phyloP scores from a whole-genome alignment of 92 coral and sea anemone species.

The Pocillopora meandrina region DNA sequence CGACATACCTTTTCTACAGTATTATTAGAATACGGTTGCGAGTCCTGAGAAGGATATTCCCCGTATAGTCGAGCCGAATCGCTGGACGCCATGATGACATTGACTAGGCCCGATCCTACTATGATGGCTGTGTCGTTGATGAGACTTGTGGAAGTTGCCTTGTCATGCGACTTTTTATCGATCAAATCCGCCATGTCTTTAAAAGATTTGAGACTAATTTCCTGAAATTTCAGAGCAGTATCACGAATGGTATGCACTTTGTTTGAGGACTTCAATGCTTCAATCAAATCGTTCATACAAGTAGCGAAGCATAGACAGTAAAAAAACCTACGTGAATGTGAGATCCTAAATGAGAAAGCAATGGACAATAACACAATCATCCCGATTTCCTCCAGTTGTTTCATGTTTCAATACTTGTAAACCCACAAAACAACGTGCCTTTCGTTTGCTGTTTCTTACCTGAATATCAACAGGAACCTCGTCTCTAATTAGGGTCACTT shows the following conservation, averaged over 20 bases:
- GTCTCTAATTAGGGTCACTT: slow-evolving; percentile 16
- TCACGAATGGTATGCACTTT: not conserved
- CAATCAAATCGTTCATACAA: no score
- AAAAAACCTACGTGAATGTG: no score
- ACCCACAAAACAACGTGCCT: no score
- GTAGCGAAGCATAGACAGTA: no score
- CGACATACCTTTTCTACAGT: slow-evolving; percentile 33
- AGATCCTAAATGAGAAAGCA: no score
- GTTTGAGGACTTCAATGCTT: not conserved
- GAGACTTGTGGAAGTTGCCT: slow-evolving; percentile 9
- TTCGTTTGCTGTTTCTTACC: slow-evolving; percentile 3
- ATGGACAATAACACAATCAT: no score
- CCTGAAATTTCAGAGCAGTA: slow-evolving; percentile 18
- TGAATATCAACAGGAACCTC: slow-evolving; percentile 49
- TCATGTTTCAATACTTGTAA: no score
- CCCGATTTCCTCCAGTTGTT: no score
- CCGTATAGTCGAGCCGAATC: slow-evolving; percentile 57
- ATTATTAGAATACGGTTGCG: not conserved
- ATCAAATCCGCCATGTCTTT: slow-evolving; percentile 35
- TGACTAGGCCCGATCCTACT: slow-evolving; percentile 43
- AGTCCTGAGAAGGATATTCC: slow-evolving; percentile 35
- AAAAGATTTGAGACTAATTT: slow-evolving; percentile 16
- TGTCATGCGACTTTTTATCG: slow-evolving; percentile 7
- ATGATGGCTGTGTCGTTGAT: slow-evolving; percentile 49
- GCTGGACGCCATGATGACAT: slow-evolving; percentile 54